Conservation (phyloP, 2,888 invertebrate genomes). For the Nymphalis polychloros region DNA sequence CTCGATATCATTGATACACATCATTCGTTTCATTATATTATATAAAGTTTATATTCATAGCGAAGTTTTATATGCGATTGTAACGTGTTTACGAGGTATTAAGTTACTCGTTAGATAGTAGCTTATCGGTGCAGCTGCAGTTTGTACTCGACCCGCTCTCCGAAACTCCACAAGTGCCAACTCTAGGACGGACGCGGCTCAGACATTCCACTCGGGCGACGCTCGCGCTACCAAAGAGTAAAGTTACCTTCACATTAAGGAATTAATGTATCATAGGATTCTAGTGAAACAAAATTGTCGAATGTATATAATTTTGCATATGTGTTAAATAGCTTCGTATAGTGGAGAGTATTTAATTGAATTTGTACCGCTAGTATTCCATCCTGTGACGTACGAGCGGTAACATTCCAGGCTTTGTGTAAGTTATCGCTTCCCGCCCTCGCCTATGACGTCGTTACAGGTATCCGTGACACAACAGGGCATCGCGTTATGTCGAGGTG, state of each 20-base stretch:
- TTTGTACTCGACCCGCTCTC: slow-evolving; percentile 50
- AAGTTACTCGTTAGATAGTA: slow-evolving; percentile 69
- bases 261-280: slow-evolving; percentile 70
- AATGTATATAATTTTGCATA: slow-evolving; percentile 71
- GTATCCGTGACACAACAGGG: slow-evolving; percentile 37
- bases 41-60: slow-evolving; percentile 53
- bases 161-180: slow-evolving; percentile 74
- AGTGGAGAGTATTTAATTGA: slow-evolving; percentile 19
- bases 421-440: slow-evolving; percentile 46
- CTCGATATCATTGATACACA: slow-evolving; percentile 75
- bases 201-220: slow-evolving; percentile 58
- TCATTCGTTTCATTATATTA: slow-evolving; percentile 66
- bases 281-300: slow-evolving; percentile 64
- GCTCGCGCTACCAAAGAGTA: slow-evolving; percentile 80
- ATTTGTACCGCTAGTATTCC: slow-evolving; percentile 24
- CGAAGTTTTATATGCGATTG: slow-evolving; percentile 55
- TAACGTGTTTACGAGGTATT: slow-evolving; percentile 52
- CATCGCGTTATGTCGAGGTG: slow-evolving; percentile 42
- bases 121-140: slow-evolving; percentile 67
- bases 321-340: slow-evolving; percentile 40
- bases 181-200: slow-evolving; percentile 53
- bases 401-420: slow-evolving; percentile 69
- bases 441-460: slow-evolving; percentile 31
- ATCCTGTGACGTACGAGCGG: slow-evolving; percentile 39
- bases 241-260: slow-evolving; percentile 78